These are phyloP conservation scores for Stenichneumon culpator DNA, from an alignment of 2,888 invertebrate species.

Conservation along the genomic window DNA sequence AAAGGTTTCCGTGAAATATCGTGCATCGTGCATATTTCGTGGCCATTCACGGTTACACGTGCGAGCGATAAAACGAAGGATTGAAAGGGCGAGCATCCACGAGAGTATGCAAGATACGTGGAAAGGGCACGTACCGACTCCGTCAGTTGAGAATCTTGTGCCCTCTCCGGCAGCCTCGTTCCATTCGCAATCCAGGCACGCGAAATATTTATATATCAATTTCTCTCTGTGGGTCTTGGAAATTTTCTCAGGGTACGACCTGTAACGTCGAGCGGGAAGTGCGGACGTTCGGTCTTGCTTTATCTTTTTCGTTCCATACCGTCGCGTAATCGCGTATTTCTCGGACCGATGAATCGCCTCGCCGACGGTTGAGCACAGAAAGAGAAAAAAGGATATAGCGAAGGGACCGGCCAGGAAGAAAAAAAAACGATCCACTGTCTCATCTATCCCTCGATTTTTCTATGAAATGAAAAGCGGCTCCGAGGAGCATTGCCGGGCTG, in stretches of 20 bases:
- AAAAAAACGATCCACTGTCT: slow-evolving; percentile 1
- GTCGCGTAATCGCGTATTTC: neutral
- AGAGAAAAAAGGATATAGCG: neutral
- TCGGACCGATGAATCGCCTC: slow-evolving; percentile 1
- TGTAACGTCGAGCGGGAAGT: neutral
- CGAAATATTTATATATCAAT: neutral
- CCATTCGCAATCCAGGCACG: neutral
- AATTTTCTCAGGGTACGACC: neutral
- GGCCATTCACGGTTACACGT: slow-evolving; percentile 10
- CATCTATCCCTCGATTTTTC: slow-evolving; percentile 36
- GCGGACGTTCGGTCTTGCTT: neutral
- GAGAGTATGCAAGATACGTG: neutral
- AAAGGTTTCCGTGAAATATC: slow-evolving; percentile 32
- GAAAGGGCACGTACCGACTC: slow-evolving; percentile 2
- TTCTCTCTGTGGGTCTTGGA: neutral
- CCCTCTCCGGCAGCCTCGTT: neutral
- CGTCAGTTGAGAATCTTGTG: neutral
- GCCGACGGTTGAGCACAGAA: neutral
- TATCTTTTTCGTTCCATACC: slow-evolving; percentile 2
- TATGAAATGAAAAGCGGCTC: slow-evolving; percentile 35
- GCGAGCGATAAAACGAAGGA: neutral
- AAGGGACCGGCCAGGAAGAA: neutral
- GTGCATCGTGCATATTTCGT: slow-evolving; percentile 1
- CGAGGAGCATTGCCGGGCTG: slow-evolving; percentile 3
- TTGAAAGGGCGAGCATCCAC: neutral